Evolutionary conservation across 2,113 vertebrate genomes (phyloP).

Genomic region (Python bivittatus): DNA sequence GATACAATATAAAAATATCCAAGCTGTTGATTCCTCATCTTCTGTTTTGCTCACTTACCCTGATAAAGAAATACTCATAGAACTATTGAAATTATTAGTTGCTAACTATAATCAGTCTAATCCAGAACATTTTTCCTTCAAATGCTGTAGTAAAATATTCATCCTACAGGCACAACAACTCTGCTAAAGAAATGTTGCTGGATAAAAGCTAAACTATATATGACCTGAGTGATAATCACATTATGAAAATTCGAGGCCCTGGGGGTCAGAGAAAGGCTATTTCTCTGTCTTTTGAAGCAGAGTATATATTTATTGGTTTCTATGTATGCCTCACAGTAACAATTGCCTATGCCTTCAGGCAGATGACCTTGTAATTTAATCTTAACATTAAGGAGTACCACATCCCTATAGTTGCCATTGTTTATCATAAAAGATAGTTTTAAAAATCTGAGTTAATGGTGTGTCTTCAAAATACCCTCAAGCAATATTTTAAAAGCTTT

Average conservation of each 20-base stretch:
- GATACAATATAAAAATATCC: neutral
- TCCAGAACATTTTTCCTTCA: neutral
- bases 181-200: conserved; percentile 2
- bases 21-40: neutral
- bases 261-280: neutral
- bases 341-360: conserved; percentile 10
- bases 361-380: conserved; percentile 28
- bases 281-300: conserved; percentile 18
- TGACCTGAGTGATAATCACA: conserved; percentile 15
- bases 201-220: conserved; percentile 30
- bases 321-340: conserved; percentile 17
- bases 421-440: conserved; percentile 8
- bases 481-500: conserved; percentile 4
- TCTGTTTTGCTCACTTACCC: neutral
- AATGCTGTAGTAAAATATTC: neutral
- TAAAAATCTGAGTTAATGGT: conserved; percentile 19
- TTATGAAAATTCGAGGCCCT: neutral
- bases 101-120: neutral
- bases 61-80: neutral
- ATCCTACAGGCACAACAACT: neutral
- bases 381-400: conserved; percentile 12
- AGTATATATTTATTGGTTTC: conserved; percentile 20
- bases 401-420: conserved; percentile 10
- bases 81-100: neutral
- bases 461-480: conserved; percentile 24